Percentiles rank a stretch among this genome's conserved stretches.
These are phyloP conservation scores for Drosophila santomea DNA, from an alignment of 1,140 invertebrate species.

Conservation along the genomic window DNA sequence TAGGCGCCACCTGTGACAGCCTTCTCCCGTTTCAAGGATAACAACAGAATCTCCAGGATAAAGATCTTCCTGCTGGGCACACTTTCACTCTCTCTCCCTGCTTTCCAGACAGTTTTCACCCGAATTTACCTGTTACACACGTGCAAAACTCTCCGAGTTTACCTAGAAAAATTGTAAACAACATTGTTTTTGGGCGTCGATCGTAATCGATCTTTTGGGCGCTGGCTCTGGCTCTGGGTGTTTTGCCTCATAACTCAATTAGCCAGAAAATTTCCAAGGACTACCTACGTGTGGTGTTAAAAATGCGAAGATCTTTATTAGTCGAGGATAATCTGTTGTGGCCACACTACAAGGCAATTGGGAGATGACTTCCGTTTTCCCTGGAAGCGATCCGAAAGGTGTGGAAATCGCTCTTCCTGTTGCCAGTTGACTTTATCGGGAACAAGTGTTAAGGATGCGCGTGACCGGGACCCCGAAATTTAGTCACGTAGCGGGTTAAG, in stretches of 20 bases:
- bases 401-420: constrained; percentile 65
- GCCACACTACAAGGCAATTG: constrained; percentile 20
- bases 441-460: constrained; percentile 76
- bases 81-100: constrained; percentile 56
- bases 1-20: constrained; percentile 41
- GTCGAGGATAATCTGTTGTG: constrained; percentile 23
- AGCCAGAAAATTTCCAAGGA: constrained; percentile 45
- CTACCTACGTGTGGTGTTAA: constrained; percentile 39
- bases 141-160: constrained; percentile 54
- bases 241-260: constrained; percentile 80
- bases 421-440: constrained; percentile 26
- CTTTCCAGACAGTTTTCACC: constrained; percentile 26
- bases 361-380: constrained; percentile 65
- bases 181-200: constrained; percentile 48
- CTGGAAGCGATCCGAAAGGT: constrained; percentile 53
- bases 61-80: constrained; percentile 42
- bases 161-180: constrained; percentile 47
- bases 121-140: constrained; percentile 59
- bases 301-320: constrained; percentile 58
- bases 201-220: constrained; percentile 68
- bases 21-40: constrained; percentile 28
- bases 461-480: constrained; percentile 54
- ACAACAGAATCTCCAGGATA: constrained; percentile 17
- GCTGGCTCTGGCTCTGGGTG: constrained; percentile 43
- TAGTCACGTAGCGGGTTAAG: constrained; percentile 36